Evolutionary conservation across 2,797 vertebrate genomes (phyloP).

Genomic region (Melopsittacus undulatus): DNA sequence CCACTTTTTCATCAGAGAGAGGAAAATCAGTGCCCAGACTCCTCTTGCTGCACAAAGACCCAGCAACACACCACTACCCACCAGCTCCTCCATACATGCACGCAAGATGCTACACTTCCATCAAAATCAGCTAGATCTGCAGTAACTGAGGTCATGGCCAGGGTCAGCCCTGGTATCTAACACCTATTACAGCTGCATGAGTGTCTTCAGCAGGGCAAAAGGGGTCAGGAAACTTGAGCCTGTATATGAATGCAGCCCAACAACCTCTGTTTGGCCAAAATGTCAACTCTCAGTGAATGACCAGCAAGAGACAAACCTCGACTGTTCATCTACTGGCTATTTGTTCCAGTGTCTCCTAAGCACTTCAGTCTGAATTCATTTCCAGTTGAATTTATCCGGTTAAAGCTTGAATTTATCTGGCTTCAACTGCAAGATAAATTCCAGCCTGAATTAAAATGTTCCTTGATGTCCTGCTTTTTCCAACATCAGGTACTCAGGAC

Average conservation of each 20-base stretch:
- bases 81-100: neutral
- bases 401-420: neutral
- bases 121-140: neutral
- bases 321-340: fast-evolving
- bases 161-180: neutral
- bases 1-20: neutral
- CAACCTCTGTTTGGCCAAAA: neutral
- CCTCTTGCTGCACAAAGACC: neutral
- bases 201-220: neutral
- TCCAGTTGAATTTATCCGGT: neutral
- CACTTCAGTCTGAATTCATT: neutral
- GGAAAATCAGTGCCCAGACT: neutral
- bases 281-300: neutral
- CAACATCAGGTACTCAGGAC: neutral
- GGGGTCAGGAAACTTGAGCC: neutral
- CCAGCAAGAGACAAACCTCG: neutral
- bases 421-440: neutral
- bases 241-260: neutral
- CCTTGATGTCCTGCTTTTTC: neutral
- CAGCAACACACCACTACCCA: neutral
- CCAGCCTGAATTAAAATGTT: neutral
- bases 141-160: fast-evolving
- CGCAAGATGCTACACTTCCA: neutral
- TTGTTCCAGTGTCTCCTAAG: neutral
- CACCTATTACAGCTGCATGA: neutral